A percentile compares a stretch with the other conserved stretches of the same genome.
Conservation (phyloP, 2,113 vertebrate genomes). For the Emydura subglobosa region DNA sequence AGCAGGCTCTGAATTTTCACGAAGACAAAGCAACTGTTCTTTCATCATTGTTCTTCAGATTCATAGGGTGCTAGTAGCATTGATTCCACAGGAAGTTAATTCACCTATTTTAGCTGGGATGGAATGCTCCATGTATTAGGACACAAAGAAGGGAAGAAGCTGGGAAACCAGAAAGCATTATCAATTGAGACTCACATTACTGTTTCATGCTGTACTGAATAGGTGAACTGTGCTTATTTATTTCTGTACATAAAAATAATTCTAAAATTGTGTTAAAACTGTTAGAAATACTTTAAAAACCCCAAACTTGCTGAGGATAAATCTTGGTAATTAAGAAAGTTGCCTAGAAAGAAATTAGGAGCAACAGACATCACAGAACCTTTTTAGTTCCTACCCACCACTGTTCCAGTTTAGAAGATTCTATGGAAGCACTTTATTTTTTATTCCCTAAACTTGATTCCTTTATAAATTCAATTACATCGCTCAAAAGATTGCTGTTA, state of each 20-base stretch:
- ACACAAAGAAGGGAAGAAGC: not conserved
- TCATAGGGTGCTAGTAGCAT: not conserved
- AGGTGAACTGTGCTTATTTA: not conserved
- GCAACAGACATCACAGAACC: not conserved
- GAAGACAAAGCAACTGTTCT: not conserved
- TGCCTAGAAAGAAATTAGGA: conserved; percentile 35
- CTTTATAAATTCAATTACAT: conserved; percentile 35
- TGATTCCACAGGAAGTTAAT: not conserved
- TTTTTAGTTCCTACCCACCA: not conserved
- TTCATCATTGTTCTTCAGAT: not conserved
- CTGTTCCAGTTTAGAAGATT: not conserved
- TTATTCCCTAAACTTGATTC: conserved; percentile 40
- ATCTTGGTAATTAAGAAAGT: not conserved
- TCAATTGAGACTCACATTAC: conserved; percentile 54
- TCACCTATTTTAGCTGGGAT: not conserved
- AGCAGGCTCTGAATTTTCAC: not conserved
- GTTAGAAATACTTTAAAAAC: not conserved
- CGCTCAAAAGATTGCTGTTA: conserved; percentile 59
- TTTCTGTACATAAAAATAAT: not conserved
- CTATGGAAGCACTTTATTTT: not conserved
- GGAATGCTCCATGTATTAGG: not conserved
- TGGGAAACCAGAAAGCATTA: not conserved
- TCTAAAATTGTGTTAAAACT: not conserved
- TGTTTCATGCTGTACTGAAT: conserved; percentile 35
- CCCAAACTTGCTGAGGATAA: not conserved